Conservation (phyloP, 2,888 invertebrate genomes). For the Aethes cnicana region DNA sequence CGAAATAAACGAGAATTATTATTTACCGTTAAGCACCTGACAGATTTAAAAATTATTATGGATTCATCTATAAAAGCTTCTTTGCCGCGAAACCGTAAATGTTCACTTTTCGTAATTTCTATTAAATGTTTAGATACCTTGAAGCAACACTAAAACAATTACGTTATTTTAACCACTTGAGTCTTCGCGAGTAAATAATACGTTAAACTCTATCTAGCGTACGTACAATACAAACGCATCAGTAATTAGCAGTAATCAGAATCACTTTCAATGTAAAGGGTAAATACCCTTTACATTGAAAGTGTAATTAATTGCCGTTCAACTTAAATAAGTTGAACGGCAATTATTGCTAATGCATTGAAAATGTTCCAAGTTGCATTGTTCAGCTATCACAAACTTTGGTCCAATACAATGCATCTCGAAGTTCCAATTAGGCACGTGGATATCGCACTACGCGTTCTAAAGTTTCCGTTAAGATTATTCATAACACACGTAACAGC, state of each 20-base stretch:
- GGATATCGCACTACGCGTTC: constrained; percentile 42
- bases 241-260: no score
- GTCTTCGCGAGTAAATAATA: no score
- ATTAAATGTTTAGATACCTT: background rate
- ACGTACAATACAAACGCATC: no score
- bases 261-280: no score
- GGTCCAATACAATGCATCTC: constrained; percentile 35
- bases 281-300: no score
- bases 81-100: background rate
- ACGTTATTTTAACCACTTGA: background rate
- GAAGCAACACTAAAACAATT: background rate
- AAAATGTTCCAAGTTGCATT: no score
- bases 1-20: constrained; percentile 24
- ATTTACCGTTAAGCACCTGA: constrained; percentile 15
- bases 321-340: no score
- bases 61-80: constrained; percentile 5
- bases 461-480: constrained; percentile 58
- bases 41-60: constrained; percentile 15
- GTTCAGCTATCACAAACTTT: no score
- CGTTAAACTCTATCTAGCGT: no score
- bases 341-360: no score
- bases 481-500: constrained; percentile 62
- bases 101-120: constrained; percentile 1
- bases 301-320: no score
- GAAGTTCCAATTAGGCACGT: constrained; percentile 44